These are phyloP conservation scores for Podarcis lilfordi DNA, from an alignment of 2,797 vertebrate genomes.

Conservation along the genomic window DNA sequence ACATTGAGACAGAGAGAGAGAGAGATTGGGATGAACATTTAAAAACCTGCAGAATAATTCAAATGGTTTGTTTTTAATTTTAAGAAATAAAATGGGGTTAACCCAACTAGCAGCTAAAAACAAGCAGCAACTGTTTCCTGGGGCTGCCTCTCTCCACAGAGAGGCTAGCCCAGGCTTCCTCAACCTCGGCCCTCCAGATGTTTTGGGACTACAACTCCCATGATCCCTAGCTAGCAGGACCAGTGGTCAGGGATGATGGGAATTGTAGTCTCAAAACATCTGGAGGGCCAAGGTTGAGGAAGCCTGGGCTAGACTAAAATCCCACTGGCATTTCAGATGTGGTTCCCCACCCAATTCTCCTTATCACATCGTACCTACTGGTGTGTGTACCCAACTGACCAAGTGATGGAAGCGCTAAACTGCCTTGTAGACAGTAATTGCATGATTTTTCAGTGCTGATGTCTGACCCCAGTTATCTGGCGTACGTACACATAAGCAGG, in stretches of 20 bases:
- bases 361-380: neutral
- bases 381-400: no score
- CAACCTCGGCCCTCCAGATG: no score
- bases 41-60: neutral
- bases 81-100: neutral
- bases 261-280: no score
- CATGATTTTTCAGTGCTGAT: neutral
- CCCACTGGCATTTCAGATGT: neutral
- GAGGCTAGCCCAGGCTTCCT: neutral
- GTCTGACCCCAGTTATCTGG: neutral
- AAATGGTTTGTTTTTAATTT: neutral
- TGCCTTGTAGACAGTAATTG: neutral
- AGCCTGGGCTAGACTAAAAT: neutral
- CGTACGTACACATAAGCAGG: neutral
- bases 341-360: neutral
- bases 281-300: no score
- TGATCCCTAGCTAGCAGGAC: no score
- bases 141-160: neutral
- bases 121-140: neutral
- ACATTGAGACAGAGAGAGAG: neutral
- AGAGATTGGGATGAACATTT: neutral
- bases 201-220: no score
- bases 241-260: no score
- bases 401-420: neutral
- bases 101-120: neutral